phyloP scores from a whole-genome alignment of 1,140 invertebrate genomes.

The Rhizoglyphus robini region DNA sequence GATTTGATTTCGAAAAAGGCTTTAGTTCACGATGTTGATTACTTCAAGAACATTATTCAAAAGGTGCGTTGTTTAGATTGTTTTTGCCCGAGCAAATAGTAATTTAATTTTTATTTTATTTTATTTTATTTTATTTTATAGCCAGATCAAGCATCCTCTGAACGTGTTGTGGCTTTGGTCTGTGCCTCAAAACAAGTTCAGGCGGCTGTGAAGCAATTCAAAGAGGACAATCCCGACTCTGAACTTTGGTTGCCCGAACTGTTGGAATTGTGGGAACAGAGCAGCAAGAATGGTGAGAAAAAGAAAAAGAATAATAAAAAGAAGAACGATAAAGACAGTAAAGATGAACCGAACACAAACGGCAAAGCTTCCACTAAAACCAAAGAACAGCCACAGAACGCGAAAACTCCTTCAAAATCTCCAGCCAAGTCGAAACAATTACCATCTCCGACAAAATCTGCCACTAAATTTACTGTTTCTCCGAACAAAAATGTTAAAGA shows the following conservation, averaged over 20 bases:
- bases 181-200: neutral
- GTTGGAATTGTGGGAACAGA: slow-evolving; percentile 15
- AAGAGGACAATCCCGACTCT: slow-evolving; percentile 12
- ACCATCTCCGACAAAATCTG: no score
- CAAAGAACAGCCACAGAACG: slow-evolving; percentile 8
- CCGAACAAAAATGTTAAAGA: neutral
- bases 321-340: neutral
- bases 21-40: neutral
- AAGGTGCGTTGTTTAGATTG: neutral
- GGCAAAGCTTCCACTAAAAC: neutral
- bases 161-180: neutral
- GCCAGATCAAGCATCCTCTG: neutral
- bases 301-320: neutral
- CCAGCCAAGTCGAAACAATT: no score
- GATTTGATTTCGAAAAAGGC: slow-evolving; percentile 14
- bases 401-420: neutral
- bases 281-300: neutral
- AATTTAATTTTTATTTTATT: neutral
- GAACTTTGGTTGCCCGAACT: slow-evolving; percentile 9
- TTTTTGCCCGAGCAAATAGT: neutral
- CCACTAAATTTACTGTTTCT: neutral
- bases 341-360: neutral
- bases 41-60: neutral
- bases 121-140: neutral
- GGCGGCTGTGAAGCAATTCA: slow-evolving; percentile 5